Base-by-base conservation (phyloP, 2,888 invertebrate species). In the Xestia c-nigrum region DNA sequence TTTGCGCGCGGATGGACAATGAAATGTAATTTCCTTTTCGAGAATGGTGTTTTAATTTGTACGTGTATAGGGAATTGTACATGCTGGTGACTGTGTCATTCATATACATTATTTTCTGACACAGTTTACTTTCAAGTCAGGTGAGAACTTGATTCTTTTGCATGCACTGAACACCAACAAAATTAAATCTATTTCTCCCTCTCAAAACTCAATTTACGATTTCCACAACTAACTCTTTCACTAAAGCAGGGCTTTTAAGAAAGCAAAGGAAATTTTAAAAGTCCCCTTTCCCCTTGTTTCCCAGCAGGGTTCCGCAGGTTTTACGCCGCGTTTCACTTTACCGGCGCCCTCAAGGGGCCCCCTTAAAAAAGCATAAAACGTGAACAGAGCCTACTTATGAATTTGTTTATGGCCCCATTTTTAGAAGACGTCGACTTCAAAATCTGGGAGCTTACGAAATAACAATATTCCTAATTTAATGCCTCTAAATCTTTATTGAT, bases 351-450 rank as follows among this genome's bases (percentile, higher is more conserved):
- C 90, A 88, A 92, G 94, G 93, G 87, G 90, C 85, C 92, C 94
- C 93, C 93, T 95, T 96, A 95, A 96, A 96, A 95, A 94, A 93
- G 91, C 95, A 96, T 96, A 96, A 96, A 94, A 92, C 91, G 91
- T 91, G 93, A 94, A 92, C 93, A 93, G 91, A 93, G 95, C 94
- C 96, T 96, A 95, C 96, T 96, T 96, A 96, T 96, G 96, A 96
- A 96, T 96, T 96, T 96, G 96, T 96, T 96, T 96, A 96, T 94
- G 92, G 94, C 92, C 92, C 94, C 93, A 94, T 95, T 95, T 94
- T 93, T 90, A 89, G 87, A 86, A 91, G 91, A 90, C 90, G 88
- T 88, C 89, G 90, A 89, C 90, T 88, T 88, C 88, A 90, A 90
- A 93, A 93, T 92, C 89, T 91, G 85, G 86, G 83, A 81, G 93